These are phyloP conservation scores for Synanthedon andrenaeformis DNA, from an alignment of 2,888 invertebrate genomes.

Conservation along the genomic window DNA sequence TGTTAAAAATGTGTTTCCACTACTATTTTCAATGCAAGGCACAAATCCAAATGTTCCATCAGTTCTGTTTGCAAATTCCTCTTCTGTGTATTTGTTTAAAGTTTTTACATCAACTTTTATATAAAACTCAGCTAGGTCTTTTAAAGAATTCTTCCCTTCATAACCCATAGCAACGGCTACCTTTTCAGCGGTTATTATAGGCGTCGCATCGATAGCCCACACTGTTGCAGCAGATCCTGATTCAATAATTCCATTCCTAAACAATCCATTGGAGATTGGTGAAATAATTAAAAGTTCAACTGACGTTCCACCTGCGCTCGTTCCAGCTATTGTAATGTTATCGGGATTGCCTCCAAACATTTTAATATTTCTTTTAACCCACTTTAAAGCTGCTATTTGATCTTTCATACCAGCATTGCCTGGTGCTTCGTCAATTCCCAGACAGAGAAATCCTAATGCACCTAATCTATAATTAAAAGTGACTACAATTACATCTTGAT, in stretches of 20 bases:
- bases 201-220: slow-evolving; percentile 8
- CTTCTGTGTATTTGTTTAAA: not conserved
- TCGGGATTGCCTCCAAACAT: slow-evolving; percentile 11
- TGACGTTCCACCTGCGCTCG: slow-evolving; percentile 11
- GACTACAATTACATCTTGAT: slow-evolving; percentile 9
- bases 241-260: slow-evolving; percentile 10
- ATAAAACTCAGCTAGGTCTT: not conserved
- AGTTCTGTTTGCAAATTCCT: not conserved
- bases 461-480: slow-evolving; percentile 14
- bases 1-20: not conserved
- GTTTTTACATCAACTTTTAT: not conserved
- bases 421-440: slow-evolving; percentile 11
- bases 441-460: slow-evolving; percentile 11
- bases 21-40: not conserved
- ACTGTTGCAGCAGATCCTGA: slow-evolving; percentile 8
- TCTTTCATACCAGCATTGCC: slow-evolving; percentile 14
- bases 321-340: slow-evolving; percentile 11
- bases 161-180: not conserved
- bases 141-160: not conserved
- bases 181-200: slow-evolving; percentile 6
- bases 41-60: not conserved
- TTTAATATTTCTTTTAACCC: slow-evolving; percentile 11
- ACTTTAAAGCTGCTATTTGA: slow-evolving; percentile 11
- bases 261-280: slow-evolving; percentile 6
- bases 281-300: slow-evolving; percentile 4